These are phyloP conservation scores for Phoeniculus purpureus DNA, from an alignment of 2,797 vertebrate species.

Conservation along the genomic window DNA sequence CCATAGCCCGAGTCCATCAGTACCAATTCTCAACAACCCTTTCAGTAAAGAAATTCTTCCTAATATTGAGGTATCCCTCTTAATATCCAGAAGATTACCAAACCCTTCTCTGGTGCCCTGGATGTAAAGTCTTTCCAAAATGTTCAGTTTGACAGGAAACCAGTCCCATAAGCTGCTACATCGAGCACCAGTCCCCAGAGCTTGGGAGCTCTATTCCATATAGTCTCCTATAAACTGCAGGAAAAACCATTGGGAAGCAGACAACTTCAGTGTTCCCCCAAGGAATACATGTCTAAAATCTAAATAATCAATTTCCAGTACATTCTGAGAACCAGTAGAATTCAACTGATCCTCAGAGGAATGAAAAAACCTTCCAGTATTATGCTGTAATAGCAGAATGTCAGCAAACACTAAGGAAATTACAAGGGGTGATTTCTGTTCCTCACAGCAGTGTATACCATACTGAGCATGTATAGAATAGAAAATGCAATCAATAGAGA, in stretches of 20 bases:
- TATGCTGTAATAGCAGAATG: background rate
- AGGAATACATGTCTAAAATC: background rate
- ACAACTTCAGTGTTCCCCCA: background rate
- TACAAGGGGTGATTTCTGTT: background rate
- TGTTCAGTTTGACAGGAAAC: background rate
- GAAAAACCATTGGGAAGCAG: background rate
- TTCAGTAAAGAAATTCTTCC: too few species aligned
- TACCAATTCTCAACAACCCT: too few species aligned
- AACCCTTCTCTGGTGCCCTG: background rate
- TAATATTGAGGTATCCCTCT: too few species aligned
- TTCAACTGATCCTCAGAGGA: background rate
- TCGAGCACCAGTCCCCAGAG: background rate
- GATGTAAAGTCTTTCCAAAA: background rate
- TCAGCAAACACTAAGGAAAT: background rate
- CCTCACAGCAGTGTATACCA: background rate
- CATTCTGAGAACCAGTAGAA: background rate
- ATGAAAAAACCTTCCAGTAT: background rate
- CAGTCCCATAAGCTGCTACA: background rate
- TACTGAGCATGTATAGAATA: background rate
- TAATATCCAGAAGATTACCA: background rate
- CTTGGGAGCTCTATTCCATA: background rate
- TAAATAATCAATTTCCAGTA: background rate
- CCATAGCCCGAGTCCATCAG: too few species aligned
- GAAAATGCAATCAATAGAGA: constrained; percentile 1
- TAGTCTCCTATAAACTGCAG: background rate